These are phyloP conservation scores for Chrysaora quinquecirrha DNA, from an alignment of 30 jellyfish, hydroid and myxozoan genomes.

Conservation along the genomic window DNA sequence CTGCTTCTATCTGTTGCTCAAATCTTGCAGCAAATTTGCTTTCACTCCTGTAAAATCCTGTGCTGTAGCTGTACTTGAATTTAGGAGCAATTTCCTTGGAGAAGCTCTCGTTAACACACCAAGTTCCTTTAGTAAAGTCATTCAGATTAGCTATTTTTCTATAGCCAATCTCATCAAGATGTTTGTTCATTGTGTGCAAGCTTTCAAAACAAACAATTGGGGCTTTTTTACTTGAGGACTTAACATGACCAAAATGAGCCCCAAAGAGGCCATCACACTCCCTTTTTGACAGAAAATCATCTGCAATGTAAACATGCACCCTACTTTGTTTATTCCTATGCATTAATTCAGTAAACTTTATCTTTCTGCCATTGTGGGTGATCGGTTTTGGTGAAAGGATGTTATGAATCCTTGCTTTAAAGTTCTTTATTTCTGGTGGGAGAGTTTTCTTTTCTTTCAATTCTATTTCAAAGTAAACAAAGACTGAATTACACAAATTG, in stretches of 20 bases:
- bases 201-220: constrained; percentile 86
- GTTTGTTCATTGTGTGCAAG: constrained; percentile 56
- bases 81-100: constrained; percentile 43
- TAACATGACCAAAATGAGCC: constrained; percentile 69
- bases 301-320: constrained; percentile 71
- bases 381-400: constrained; percentile 14
- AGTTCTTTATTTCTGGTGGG: not conserved
- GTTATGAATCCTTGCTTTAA: constrained; percentile 40
- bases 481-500: no score
- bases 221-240: constrained; percentile 28
- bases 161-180: constrained; percentile 57
- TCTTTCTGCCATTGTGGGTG: constrained; percentile 35
- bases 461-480: no score
- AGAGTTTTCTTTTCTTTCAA: no score
- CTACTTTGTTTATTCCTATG: constrained; percentile 61
- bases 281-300: constrained; percentile 59
- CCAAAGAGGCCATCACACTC: constrained; percentile 84
- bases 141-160: not conserved
- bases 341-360: constrained; percentile 25
- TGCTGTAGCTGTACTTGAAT: constrained; percentile 72
- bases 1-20: constrained; percentile 62
- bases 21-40: constrained; percentile 64
- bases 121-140: constrained; percentile 68
- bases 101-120: constrained; percentile 73
- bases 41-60: constrained; percentile 89